Base-by-base conservation (phyloP, 2,797 vertebrate species). In the Choloepus didactylus region DNA sequence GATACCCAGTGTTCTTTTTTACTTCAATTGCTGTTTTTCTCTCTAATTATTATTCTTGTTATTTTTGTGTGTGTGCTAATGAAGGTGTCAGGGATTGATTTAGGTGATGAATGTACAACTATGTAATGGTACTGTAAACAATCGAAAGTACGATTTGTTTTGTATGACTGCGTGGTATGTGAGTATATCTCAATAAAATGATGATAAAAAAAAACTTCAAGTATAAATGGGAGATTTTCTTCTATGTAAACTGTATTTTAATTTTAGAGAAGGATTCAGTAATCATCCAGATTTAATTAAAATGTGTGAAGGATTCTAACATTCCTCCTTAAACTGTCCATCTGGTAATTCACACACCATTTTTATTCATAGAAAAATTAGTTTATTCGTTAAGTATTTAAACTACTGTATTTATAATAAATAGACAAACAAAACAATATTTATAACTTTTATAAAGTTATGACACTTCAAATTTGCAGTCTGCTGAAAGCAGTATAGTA, bases 401-500 rank as follows among this genome's bases (percentile, higher is more conserved):
- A 69, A 10, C 3, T 94, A 27, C 12, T 85, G 3, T 82, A 35
- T 31, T 67, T 29, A 95, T 21, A 64, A 75, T 11, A 70, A 94
- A 46, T 8, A 80, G 6, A 67, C 15, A 70, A 67, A 11, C 38
- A 31, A 35, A 56, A 85, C 29, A 81, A 84, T 56, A 69, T 46
- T 60, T 19, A 6, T 2, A 23, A 51, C 77, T 93, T 96, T 90
- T 72, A 44, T 2, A n/a, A 95, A 91, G 9, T 83, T 77, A 41
- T 5, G 38, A 18, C 4, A 93, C 93, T 64, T 86, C 49, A 88
- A 84, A 81, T 46, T 77, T 80, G 12, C 25, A 80, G 75, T 66
- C 49, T 81, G 81, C 29, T 69, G 95, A 85, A 69, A 77, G 25
- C 38, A 77, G 85, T 94, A 80, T 94, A 75, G 95, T 97, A 19